Base-by-base conservation (phyloP, 2,113 vertebrate species). In the Halcyon senegalensis region DNA sequence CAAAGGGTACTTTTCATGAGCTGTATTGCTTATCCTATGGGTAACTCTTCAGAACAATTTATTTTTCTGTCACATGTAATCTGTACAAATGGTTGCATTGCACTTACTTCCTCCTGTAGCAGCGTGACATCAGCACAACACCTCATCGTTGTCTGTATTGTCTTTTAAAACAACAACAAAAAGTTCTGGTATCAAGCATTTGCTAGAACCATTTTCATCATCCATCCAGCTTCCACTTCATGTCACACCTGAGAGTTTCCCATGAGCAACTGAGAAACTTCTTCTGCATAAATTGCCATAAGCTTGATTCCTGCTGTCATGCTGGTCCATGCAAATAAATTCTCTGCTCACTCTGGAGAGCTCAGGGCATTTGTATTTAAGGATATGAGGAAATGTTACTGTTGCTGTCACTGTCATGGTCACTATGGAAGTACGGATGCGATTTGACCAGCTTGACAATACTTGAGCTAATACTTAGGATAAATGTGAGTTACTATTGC, bases 231-330 rank as follows among this genome's bases (percentile, higher is more conserved):
- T 55, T 92, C 78, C 23, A 17, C 83, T 85, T 88, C 31, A 48
- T 73, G 23, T 69, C 85, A 79, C 10, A 62, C 18, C 44, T 92
- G 88, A 85, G 13, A 96, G 94, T 94, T 96, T 95, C 85, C 95
- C 63, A 63, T 62, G 31, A 90, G 41, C 75, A 80, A 58, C 70
- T 77, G 90, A 93, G 79, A 96, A 93, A 92, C 83, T 66, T 56
- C 83, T 69, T 56, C 64, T 91, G 25, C 59, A 28, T 74, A 69
- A 90, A 39, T 30, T 66, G 1, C 88, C 85, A 62, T 86, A 24
- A 77, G 67, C 79, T 90, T 90, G 60, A 31, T 73, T 75, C 83
- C 95, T 94, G 79, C 83, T 90, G 0, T 90, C 72, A 37, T 74
- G 92, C 85, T 93, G 89, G 73, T 92, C 90, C 93, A 87, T 78